Evolutionary conservation across 1,140 invertebrate genomes (phyloP).

Genomic region (Drosophila biarmipes): DNA sequence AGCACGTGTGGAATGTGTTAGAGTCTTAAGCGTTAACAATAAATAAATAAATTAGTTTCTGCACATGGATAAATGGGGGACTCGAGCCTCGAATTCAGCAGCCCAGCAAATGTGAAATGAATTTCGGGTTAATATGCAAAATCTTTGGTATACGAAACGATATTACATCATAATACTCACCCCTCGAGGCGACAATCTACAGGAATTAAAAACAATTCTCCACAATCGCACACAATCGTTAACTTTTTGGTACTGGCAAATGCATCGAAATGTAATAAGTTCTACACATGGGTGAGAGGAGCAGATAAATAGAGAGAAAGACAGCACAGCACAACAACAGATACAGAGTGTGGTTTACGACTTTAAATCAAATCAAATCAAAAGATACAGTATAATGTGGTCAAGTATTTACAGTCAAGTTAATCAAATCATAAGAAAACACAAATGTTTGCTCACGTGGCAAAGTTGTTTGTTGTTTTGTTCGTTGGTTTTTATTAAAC

Average conservation of each 20-base stretch:
- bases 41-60: slow-evolving; percentile 60
- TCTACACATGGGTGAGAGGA: slow-evolving; percentile 42
- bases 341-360: slow-evolving; percentile 47
- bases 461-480: slow-evolving; percentile 56
- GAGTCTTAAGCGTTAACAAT: slow-evolving; percentile 58
- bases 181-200: slow-evolving; percentile 43
- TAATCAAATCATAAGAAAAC: slow-evolving; percentile 67
- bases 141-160: slow-evolving; percentile 68
- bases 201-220: slow-evolving; percentile 49
- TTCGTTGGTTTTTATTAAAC: slow-evolving; percentile 74
- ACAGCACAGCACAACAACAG: slow-evolving; percentile 57
- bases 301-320: slow-evolving; percentile 27
- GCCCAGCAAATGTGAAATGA: slow-evolving; percentile 54
- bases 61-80: slow-evolving; percentile 29
- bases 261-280: slow-evolving; percentile 43
- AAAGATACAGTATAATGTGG: slow-evolving; percentile 24
- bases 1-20: slow-evolving; percentile 67
- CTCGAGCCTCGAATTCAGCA: slow-evolving; percentile 38
- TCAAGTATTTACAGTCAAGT: slow-evolving; percentile 33
- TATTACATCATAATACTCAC: slow-evolving; percentile 64
- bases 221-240: slow-evolving; percentile 32
- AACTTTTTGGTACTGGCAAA: slow-evolving; percentile 42
- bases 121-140: slow-evolving; percentile 47
- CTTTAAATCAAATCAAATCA: slow-evolving; percentile 41
- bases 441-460: slow-evolving; percentile 68